Evolutionary conservation across 2,113 vertebrate genomes (phyloP).

Genomic region (Donacobius atricapilla): DNA sequence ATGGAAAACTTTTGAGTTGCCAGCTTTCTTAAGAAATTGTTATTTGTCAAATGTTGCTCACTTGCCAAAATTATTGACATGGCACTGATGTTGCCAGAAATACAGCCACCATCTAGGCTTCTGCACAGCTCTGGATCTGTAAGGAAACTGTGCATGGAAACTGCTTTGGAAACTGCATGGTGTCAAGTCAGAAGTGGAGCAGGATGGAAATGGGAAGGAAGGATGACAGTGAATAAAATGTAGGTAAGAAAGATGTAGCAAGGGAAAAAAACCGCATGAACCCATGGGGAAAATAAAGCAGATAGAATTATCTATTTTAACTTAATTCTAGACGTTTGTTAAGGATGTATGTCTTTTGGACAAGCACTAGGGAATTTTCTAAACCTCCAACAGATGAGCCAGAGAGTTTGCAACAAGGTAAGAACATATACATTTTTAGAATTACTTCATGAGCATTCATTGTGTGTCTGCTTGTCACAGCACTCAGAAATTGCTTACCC

Average conservation of each 20-base stretch:
- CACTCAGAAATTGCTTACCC: not conserved
- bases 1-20: not conserved
- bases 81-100: not conserved
- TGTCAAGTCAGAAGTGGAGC: not conserved
- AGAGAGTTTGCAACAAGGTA: not conserved
- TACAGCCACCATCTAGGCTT: not conserved
- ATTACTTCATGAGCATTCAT: accelerated
- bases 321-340: not conserved
- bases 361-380: not conserved
- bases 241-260: not conserved
- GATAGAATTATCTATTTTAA: not conserved
- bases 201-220: not conserved
- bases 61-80: not conserved
- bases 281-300: not conserved
- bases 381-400: not conserved
- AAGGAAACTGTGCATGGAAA: not conserved
- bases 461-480: not conserved
- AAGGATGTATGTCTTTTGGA: not conserved
- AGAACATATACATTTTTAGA: not conserved
- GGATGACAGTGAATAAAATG: not conserved
- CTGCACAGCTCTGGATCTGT: not conserved
- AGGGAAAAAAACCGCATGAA: not conserved
- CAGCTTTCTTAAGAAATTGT: not conserved
- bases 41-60: not conserved
- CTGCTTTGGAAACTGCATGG: not conserved